A percentile compares a stretch with the other conserved stretches of the same genome.
phyloP scores from a whole-genome alignment of 2,797 vertebrate species.

The Antennarius maculatus region DNA sequence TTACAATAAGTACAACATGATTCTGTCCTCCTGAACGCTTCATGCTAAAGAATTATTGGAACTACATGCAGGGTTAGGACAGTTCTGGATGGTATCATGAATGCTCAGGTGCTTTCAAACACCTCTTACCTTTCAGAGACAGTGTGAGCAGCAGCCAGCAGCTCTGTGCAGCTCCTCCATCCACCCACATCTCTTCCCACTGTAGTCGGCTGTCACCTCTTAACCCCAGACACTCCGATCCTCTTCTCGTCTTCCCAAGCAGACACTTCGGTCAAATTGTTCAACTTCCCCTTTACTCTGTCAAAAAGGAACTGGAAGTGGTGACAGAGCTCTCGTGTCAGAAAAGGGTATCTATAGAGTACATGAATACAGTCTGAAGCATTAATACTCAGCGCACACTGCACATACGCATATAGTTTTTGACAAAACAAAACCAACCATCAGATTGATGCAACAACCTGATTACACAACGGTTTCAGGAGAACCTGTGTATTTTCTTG shows the following conservation, averaged over 20 bases:
- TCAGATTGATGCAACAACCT: too few species aligned
- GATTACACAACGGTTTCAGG: too few species aligned
- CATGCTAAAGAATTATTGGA: too few species aligned
- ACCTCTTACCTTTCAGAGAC: constrained; percentile 55
- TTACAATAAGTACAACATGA: too few species aligned
- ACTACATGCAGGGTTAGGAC: too few species aligned
- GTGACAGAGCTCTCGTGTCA: background rate
- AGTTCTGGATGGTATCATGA: too few species aligned
- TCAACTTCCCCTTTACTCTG: constrained; percentile 41
- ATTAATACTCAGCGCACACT: too few species aligned
- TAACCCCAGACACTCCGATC: background rate
- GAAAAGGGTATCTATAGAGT: background rate
- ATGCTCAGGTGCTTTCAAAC: too few species aligned
- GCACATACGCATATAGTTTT: too few species aligned
- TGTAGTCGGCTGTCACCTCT: background rate
- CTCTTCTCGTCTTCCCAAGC: background rate
- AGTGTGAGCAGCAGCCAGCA: constrained; percentile 57
- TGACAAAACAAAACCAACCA: too few species aligned
- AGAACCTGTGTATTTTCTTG: too few species aligned
- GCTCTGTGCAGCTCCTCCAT: constrained; percentile 4
- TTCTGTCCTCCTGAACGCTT: too few species aligned
- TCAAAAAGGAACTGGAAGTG: constrained; percentile 8
- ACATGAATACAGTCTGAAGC: background rate
- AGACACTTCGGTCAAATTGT: background rate
- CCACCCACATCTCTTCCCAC: constrained; percentile 32